These are phyloP conservation scores for Ecdyonurus torrentis DNA, from an alignment of 2,888 invertebrate genomes.

Conservation along the genomic window DNA sequence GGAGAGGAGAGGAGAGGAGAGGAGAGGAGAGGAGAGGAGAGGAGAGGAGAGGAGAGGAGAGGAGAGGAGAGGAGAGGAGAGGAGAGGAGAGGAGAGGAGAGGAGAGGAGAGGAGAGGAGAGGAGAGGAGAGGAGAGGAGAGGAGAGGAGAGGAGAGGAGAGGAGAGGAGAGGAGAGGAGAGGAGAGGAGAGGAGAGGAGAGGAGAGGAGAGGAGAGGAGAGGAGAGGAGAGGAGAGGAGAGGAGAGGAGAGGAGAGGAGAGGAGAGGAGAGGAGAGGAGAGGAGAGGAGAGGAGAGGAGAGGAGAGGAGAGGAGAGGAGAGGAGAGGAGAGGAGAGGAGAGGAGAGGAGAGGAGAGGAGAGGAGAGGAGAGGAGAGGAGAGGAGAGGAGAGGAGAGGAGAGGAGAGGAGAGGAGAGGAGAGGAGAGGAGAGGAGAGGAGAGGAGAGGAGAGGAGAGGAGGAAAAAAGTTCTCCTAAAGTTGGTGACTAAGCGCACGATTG, in stretches of 20 bases:
- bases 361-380: too few relatives aligned
- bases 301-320: too few relatives aligned
- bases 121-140: background rate
- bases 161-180: conserved; percentile 4
- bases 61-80: background rate
- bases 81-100: background rate
- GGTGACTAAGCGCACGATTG: too few relatives aligned
- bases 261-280: too few relatives aligned
- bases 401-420: too few relatives aligned
- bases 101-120: background rate
- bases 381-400: too few relatives aligned
- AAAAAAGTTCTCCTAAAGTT: too few relatives aligned
- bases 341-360: too few relatives aligned
- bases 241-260: background rate
- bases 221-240: background rate
- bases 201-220: background rate
- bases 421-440: too few relatives aligned
- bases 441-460: too few relatives aligned
- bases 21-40: background rate
- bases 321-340: too few relatives aligned
- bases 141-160: conserved; percentile 4
- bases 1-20: background rate
- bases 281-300: too few relatives aligned
- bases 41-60: background rate
- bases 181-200: conserved; percentile 1